Evolutionary conservation across 2,888 invertebrate species (phyloP).

Genomic region (Trachelus stipa): DNA sequence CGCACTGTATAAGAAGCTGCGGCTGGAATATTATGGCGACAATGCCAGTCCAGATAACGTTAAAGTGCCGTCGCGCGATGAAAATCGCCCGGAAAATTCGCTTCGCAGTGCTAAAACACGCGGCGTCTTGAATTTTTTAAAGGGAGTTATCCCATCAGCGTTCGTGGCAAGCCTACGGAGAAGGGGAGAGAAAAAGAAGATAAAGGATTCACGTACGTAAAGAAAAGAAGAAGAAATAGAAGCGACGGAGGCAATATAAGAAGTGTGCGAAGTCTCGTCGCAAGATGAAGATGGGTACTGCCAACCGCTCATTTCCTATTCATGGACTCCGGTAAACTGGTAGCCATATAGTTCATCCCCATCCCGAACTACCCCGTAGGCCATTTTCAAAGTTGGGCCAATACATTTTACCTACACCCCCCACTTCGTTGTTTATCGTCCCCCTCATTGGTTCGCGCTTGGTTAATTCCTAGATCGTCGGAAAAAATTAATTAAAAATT

Average conservation of each 20-base stretch:
- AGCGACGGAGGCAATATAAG: background rate
- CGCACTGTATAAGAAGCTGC: background rate
- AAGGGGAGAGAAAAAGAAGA: background rate
- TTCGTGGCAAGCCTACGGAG: background rate
- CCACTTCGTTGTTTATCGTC: background rate
- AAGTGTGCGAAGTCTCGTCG: background rate
- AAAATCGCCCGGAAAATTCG: background rate
- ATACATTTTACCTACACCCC: background rate
- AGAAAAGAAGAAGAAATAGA: background rate
- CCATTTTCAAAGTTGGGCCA: background rate
- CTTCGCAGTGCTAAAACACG: background rate
- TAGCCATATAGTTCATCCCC: background rate
- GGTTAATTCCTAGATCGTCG: background rate
- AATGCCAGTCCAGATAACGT: background rate
- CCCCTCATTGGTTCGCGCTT: background rate
- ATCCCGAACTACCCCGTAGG: background rate
- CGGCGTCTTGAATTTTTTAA: constrained; percentile 34
- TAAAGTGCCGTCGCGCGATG: background rate
- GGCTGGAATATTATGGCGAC: background rate
- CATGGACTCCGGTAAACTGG: constrained; percentile 28
- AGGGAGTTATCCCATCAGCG: constrained; percentile 18
- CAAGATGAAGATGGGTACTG: background rate
- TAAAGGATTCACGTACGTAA: background rate
- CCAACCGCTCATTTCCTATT: constrained; percentile 39
- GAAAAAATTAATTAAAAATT: background rate